phyloP scores from a whole-genome alignment of 2,113 vertebrate genomes.

The Pseudolaguvia tuberculata region DNA sequence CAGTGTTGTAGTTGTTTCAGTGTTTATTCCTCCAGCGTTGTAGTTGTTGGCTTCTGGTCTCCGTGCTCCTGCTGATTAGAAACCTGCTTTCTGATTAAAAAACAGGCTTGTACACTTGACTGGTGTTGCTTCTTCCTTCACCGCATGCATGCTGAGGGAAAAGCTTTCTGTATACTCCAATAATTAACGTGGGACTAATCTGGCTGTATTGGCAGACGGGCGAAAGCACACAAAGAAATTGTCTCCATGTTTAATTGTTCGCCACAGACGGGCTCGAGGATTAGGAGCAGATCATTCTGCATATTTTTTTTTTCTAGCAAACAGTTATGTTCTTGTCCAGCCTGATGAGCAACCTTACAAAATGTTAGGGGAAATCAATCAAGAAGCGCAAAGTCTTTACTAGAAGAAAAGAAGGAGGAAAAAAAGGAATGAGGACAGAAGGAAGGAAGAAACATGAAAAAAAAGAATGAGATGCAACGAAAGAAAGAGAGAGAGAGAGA shows the following conservation, averaged over 20 bases:
- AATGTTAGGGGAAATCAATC: slow-evolving; percentile 15
- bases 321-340: neutral
- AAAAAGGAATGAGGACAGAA: too few species aligned
- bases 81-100: slow-evolving; percentile 9
- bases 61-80: slow-evolving; percentile 2
- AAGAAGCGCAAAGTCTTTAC: slow-evolving; percentile 38
- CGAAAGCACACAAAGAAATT: slow-evolving; percentile 21
- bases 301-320: slow-evolving; percentile 31
- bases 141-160: slow-evolving; percentile 8
- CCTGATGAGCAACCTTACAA: slow-evolving; percentile 19
- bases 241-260: slow-evolving; percentile 42
- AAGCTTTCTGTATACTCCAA: slow-evolving; percentile 22
- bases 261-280: slow-evolving; percentile 31
- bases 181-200: slow-evolving; percentile 42
- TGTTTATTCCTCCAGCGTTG: neutral
- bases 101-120: neutral
- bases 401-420: neutral
- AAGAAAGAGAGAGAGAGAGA: too few species aligned
- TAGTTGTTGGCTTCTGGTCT: neutral
- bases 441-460: too few species aligned
- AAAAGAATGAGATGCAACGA: too few species aligned
- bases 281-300: slow-evolving; percentile 29
- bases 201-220: slow-evolving; percentile 27
- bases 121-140: neutral
- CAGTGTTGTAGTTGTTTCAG: too few species aligned